Evolutionary conservation across 1,140 invertebrate genomes (phyloP).

Genomic region (Drosophila albomicans): DNA sequence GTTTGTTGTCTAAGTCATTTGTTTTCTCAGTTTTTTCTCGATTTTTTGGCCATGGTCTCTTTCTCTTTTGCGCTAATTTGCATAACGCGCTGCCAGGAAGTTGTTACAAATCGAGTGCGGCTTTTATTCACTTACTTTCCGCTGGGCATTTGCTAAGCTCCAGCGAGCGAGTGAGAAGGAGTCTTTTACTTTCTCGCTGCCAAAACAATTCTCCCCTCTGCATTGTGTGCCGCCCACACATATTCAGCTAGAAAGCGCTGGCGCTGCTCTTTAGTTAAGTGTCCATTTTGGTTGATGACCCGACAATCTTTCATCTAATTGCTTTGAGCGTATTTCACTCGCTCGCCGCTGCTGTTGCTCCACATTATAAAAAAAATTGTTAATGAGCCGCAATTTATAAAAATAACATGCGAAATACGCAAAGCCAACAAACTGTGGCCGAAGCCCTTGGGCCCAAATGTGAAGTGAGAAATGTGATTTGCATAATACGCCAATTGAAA

Average conservation of each 20-base stretch:
- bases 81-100: constrained; percentile 68
- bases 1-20: constrained; percentile 53
- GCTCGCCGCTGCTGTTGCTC: not conserved
- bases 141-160: constrained; percentile 1
- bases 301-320: constrained; percentile 36
- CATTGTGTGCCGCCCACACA: constrained; percentile 18
- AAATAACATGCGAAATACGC: constrained; percentile 47
- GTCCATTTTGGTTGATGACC: constrained; percentile 31
- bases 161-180: not conserved
- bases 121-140: constrained; percentile 66
- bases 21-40: not conserved
- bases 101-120: constrained; percentile 44
- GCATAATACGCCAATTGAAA: constrained; percentile 49
- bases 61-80: constrained; percentile 62
- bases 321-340: constrained; percentile 24
- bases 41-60: constrained; percentile 22
- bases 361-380: constrained; percentile 3
- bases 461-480: constrained; percentile 44
- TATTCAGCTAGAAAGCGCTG: constrained; percentile 24
- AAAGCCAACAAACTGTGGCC: constrained; percentile 33
- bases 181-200: not conserved
- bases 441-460: constrained; percentile 30
- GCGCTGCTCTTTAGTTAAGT: constrained; percentile 1
- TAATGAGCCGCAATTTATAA: constrained; percentile 45
- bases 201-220: constrained; percentile 12